Evolutionary conservation across 2,888 invertebrate genomes (phyloP), one percentile per base, ranked within the genome.

Genomic region (Synergus gifuensis): DNA sequence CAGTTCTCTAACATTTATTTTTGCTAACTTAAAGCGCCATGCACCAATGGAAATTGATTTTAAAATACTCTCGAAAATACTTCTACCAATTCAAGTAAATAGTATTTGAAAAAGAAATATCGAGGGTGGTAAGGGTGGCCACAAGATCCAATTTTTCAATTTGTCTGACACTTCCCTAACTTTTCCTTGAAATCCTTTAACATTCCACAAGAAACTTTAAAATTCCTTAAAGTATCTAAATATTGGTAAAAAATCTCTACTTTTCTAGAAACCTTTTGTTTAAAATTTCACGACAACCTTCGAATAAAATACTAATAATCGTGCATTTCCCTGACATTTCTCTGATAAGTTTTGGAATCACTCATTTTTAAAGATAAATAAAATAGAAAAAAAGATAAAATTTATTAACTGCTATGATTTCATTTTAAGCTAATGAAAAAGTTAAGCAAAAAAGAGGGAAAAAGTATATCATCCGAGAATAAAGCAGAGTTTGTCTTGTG

Each of bases 1-100:
- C 42, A 66, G 66, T n/a, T 66, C 36, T 42, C 42, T 11, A 4
- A 66, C n/a, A 66, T 66, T 42, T 42, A 66, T 42, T 40, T 66
- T 66, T 42, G 66, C 64, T 66, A 66, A 11, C 8, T 66, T 42
- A 11, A 42, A 66, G n/a, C 2, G 66, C 42, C 42, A 66, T 42
- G n/a, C 4, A 16, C 66, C 16, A 66, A 18, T 18, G 40, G 4
- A 40, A 66, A 66, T 40, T n/a, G 66, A n/a, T 8, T 16, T 63
- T 12, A n/a, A 28, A 63, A 63, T 63, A 14, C 63, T n/a, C 12
- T n/a, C 36, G 36, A 36, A 36, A 36, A 36, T 36, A 36, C 28
- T 46, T 46, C 46, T 22, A 12, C 22, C 60, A 60, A 22, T 22
- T 22, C 14, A 60, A 4, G 14, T 12, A 3, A 60, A 22, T 60